Percentiles rank a stretch among this genome's conserved stretches.
Evolutionary conservation across 2,888 invertebrate species (phyloP).

Genomic region (Lepeophtheirus nordmannii): DNA sequence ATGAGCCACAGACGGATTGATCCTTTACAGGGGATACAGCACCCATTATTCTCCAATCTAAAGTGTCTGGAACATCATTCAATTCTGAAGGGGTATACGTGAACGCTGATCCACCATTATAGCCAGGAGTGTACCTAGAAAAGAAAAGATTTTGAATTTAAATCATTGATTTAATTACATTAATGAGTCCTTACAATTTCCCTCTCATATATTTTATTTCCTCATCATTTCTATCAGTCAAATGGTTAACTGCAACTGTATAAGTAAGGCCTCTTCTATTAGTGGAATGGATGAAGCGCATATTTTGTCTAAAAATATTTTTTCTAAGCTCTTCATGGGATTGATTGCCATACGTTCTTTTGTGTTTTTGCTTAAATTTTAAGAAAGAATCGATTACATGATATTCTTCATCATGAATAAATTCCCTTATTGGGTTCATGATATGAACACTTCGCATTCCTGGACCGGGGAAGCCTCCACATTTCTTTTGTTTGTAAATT

Average conservation of each 20-base stretch:
- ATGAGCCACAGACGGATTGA: constrained; percentile 92
- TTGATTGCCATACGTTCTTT: constrained; percentile 47
- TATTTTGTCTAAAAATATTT: constrained; percentile 68
- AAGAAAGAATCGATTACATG: constrained; percentile 62
- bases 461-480: constrained; percentile 3
- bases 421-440: constrained; percentile 88
- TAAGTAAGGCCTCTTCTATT: constrained; percentile 60
- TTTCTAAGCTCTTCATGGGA: constrained; percentile 53
- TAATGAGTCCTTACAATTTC: neutral
- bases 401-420: constrained; percentile 49
- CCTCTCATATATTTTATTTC: constrained; percentile 45
- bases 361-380: constrained; percentile 55
- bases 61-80: constrained; percentile 49
- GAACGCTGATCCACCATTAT: constrained; percentile 63
- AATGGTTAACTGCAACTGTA: constrained; percentile 63
- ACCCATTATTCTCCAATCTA: constrained; percentile 80
- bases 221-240: constrained; percentile 61
- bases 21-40: constrained; percentile 91
- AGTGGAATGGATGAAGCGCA: constrained; percentile 62
- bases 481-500: neutral
- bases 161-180: neutral
- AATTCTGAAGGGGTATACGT: constrained; percentile 45
- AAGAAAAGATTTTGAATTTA: neutral
- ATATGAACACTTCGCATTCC: constrained; percentile 43
- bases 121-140: constrained; percentile 41